Percentiles rank a stretch among this genome's conserved stretches.
These are phyloP conservation scores for Coregonus ussuriensis DNA, from an alignment of 2,797 vertebrate species.

Conservation along the genomic window DNA sequence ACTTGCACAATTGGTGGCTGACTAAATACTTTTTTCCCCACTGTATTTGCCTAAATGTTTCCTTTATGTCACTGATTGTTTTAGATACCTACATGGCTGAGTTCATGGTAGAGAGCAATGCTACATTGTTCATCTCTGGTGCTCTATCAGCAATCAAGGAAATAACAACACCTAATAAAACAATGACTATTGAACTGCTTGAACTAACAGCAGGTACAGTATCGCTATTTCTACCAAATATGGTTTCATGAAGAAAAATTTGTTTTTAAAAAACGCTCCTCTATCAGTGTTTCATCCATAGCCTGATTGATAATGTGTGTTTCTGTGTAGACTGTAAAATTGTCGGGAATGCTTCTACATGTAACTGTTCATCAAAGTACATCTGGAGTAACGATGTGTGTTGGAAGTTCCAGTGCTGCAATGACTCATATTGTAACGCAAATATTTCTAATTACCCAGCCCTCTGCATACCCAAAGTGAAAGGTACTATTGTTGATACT, in stretches of 20 bases:
- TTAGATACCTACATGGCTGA: constrained; percentile 42
- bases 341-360: constrained; percentile 34
- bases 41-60: not conserved
- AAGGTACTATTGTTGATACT: constrained; percentile 38
- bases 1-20: no score
- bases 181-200: accelerated
- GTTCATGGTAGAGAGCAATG: constrained; percentile 57
- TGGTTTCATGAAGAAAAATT: not conserved
- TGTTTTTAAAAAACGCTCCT: not conserved
- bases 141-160: constrained; percentile 19
- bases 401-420: constrained; percentile 52
- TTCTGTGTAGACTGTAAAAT: constrained; percentile 64
- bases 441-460: constrained; percentile 49
- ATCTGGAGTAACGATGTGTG: constrained; percentile 70
- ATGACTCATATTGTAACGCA: constrained; percentile 28
- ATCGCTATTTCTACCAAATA: not conserved
- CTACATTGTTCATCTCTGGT: constrained; percentile 13
- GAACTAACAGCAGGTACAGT: constrained; percentile 51
- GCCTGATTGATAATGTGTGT: constrained; percentile 3
- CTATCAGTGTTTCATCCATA: constrained; percentile 5
- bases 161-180: accelerated
- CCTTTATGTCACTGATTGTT: not conserved
- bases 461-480: constrained; percentile 58
- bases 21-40: no score
- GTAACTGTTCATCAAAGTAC: constrained; percentile 57